Conservation (phyloP, 2,797 vertebrate species). For the Mormyrus proboscirostris region DNA sequence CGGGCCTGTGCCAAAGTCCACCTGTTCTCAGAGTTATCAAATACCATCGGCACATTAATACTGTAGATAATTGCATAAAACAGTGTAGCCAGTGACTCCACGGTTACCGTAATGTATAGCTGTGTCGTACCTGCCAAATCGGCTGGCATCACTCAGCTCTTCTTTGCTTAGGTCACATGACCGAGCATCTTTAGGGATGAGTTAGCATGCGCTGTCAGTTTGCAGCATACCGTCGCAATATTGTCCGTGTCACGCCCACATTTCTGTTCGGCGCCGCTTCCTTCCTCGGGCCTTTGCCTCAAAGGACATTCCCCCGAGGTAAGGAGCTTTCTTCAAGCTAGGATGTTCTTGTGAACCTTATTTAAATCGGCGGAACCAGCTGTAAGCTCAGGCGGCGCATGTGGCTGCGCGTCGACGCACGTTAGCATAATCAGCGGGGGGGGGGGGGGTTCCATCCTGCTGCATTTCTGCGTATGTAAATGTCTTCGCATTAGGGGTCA, state of each 20-base stretch:
- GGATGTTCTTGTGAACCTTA: not conserved
- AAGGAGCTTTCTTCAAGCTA: not conserved
- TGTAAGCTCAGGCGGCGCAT: not conserved
- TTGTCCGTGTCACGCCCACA: not conserved
- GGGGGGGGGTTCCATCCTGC: not conserved
- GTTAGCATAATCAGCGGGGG: not conserved
- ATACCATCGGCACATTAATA: not conserved
- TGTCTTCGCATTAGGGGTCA: not conserved
- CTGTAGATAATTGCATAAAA: not conserved
- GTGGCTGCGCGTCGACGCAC: not conserved
- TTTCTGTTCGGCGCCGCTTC: not conserved
- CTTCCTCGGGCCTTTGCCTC: not conserved
- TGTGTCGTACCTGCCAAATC: not conserved
- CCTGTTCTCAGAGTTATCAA: not conserved
- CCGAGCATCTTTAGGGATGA: not conserved
- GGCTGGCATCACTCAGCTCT: not conserved
- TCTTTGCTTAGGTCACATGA: not conserved
- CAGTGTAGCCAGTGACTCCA: not conserved
- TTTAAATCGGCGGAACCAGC: not conserved
- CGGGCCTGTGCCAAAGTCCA: not conserved
- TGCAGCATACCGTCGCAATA: not conserved
- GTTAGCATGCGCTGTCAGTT: not conserved
- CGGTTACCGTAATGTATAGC: not conserved
- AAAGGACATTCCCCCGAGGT: not conserved
- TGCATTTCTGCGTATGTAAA: not conserved